Base-by-base conservation (phyloP, 2,113 vertebrate species). In the Eretmochelys imbricata region DNA sequence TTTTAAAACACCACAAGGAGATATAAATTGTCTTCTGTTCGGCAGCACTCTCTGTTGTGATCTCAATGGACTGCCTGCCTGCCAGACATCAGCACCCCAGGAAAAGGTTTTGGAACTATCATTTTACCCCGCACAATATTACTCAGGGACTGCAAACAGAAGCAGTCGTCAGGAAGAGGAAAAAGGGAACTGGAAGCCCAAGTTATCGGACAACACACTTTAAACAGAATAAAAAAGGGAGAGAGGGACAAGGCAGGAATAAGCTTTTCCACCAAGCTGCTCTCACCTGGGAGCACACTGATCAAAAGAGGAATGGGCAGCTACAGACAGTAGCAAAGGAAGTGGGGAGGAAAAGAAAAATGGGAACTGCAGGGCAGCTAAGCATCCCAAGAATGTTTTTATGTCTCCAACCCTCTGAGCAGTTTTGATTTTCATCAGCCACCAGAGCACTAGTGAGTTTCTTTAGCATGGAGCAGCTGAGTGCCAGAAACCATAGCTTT, bases 1-100 rank as follows among this genome's bases (percentile, higher is more conserved):
- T 84, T 81, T 49, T 53, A 48, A 48, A 84, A 85, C 91, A 97
- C 95, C 97, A 98, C 53, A 91, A 96, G 89, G 93, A 91, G 83
- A 96, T 92, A 96, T 65, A 98, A 98, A 96, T 6, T 97, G 90
- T 62, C 69, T 95, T 97, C 96, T 96, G 93, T 94, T 97, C 76
- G 95, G 84, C 76, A 96, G 86, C n/a, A 86, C 0, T 92, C 89
- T 95, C 72, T 84, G 53, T 50, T 89, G 84, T 95, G 85, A 97
- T 95, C 59, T 91, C 81, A 92, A 65, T 89, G 95, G 89, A 87
- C 19, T 94, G 76, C 87, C 85, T 46, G 91, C 85, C 91, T 94
- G 14, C 80, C 90, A 94, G 91, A 92, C 82, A 80, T 14, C 90
- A 94, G 93, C n/a, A 98, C 93, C 87, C 95, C 65, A 19, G 69